phyloP scores from a whole-genome alignment of 2,797 vertebrate species.

The Gambelia wislizenii region DNA sequence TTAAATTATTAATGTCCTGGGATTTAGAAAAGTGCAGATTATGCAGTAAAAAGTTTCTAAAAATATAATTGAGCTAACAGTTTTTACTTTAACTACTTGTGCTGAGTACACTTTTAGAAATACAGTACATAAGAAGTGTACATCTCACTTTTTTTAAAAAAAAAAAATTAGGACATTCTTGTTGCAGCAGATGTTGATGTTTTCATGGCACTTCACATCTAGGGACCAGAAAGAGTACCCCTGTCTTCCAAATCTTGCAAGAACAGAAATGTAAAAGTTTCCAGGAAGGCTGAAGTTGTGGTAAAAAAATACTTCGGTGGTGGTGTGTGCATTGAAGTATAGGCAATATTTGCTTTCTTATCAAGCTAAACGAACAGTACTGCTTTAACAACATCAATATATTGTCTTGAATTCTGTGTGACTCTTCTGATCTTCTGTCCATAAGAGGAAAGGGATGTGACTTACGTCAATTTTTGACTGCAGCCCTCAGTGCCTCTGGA shows the following conservation, averaged over 20 bases:
- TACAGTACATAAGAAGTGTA: background rate
- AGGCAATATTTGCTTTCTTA: background rate
- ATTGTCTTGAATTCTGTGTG: background rate
- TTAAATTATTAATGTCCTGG: slow-evolving; percentile 54
- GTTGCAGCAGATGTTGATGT: background rate
- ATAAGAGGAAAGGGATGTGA: background rate
- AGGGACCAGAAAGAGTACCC: background rate
- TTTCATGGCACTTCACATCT: background rate
- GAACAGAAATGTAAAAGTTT: background rate
- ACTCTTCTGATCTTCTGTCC: too few relatives aligned
- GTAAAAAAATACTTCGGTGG: background rate
- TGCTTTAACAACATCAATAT: background rate
- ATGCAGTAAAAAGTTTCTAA: slow-evolving; percentile 13
- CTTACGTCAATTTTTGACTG: background rate
- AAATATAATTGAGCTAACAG: background rate
- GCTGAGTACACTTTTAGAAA: background rate
- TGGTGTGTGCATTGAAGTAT: background rate
- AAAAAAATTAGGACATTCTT: background rate
- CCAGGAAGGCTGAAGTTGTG: background rate
- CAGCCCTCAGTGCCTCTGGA: too few relatives aligned
- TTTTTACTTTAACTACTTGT: background rate
- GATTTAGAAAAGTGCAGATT: slow-evolving; percentile 24
- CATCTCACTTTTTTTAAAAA: background rate
- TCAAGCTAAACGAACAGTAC: background rate
- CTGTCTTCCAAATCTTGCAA: background rate